Evolutionary conservation across 2,797 vertebrate species (phyloP).

Genomic region (Glossophaga mutica): DNA sequence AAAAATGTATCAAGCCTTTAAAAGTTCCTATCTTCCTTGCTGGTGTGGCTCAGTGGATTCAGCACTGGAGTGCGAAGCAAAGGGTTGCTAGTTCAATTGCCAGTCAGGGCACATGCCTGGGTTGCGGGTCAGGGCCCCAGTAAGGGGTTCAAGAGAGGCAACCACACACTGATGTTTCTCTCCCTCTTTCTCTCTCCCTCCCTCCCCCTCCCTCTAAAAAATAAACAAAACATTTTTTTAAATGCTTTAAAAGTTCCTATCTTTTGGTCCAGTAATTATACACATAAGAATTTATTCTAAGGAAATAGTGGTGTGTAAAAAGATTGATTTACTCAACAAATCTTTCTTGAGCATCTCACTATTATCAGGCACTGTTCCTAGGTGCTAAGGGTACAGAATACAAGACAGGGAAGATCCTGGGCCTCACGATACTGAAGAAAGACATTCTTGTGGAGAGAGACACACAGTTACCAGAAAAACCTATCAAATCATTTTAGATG

Average conservation of each 20-base stretch:
- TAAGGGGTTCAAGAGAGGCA: too few species aligned
- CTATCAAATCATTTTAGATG: neutral
- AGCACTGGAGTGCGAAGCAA: too few species aligned
- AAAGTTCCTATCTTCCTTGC: neutral
- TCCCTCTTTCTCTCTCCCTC: too few species aligned
- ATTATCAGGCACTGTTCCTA: neutral
- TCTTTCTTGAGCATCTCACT: neutral
- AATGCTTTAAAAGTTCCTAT: neutral
- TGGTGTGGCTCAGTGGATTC: too few species aligned
- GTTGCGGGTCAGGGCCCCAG: too few species aligned
- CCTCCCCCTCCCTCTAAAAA: too few species aligned
- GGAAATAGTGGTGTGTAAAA: conserved; percentile 20
- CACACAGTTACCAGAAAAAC: conserved; percentile 16
- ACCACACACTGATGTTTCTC: too few species aligned
- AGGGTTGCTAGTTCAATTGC: too few species aligned
- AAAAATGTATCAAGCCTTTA: conserved; percentile 45
- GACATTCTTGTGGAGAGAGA: conserved; percentile 30
- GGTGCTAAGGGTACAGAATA: neutral
- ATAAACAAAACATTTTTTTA: too few species aligned
- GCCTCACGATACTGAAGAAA: conserved; percentile 4
- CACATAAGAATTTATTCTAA: conserved; percentile 1
- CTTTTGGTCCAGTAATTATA: neutral
- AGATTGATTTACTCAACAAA: conserved; percentile 10
- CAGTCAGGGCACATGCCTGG: too few species aligned
- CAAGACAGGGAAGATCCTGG: neutral